These are phyloP conservation scores for Ptychobarbus kaznakovi DNA, from an alignment of 2,797 vertebrate species.

Conservation along the genomic window DNA sequence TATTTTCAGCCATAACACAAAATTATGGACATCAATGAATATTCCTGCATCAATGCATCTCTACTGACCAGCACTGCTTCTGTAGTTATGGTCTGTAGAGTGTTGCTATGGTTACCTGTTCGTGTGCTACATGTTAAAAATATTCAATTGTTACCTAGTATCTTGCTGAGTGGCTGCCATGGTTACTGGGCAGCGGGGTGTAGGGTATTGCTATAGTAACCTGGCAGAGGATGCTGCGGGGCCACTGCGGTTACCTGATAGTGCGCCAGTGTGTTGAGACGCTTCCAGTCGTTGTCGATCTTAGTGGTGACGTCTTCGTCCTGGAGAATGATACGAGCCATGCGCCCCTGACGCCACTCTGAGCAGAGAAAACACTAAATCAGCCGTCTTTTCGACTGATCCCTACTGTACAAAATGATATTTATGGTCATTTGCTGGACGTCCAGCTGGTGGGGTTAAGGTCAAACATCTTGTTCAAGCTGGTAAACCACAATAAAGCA, in stretches of 20 bases:
- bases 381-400: too few relatives aligned
- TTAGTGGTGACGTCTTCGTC: slow-evolving; percentile 98
- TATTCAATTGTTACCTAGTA: slow-evolving; percentile 31
- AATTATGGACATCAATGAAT: neutral
- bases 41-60: neutral
- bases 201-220: slow-evolving; percentile 54
- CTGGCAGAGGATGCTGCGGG: slow-evolving; percentile 13
- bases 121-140: slow-evolving; percentile 12
- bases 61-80: slow-evolving; percentile 5
- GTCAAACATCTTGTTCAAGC: neutral
- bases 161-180: slow-evolving; percentile 51
- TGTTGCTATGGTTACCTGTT: slow-evolving; percentile 45
- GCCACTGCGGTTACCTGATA: slow-evolving; percentile 83
- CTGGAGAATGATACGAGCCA: slow-evolving; percentile 97
- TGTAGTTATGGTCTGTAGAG: slow-evolving; percentile 24
- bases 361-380: slow-evolving; percentile 27
- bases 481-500: neutral
- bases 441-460: neutral
- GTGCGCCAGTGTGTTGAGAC: slow-evolving; percentile 95
- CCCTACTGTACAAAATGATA: too few relatives aligned
- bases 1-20: neutral
- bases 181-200: slow-evolving; percentile 59
- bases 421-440: neutral
- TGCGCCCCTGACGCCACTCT: slow-evolving; percentile 98
- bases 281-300: slow-evolving; percentile 99